Percentiles rank a stretch among this genome's conserved stretches.
Evolutionary conservation across 2,113 vertebrate species (phyloP).

Genomic region (Ageneiosus marmoratus): DNA sequence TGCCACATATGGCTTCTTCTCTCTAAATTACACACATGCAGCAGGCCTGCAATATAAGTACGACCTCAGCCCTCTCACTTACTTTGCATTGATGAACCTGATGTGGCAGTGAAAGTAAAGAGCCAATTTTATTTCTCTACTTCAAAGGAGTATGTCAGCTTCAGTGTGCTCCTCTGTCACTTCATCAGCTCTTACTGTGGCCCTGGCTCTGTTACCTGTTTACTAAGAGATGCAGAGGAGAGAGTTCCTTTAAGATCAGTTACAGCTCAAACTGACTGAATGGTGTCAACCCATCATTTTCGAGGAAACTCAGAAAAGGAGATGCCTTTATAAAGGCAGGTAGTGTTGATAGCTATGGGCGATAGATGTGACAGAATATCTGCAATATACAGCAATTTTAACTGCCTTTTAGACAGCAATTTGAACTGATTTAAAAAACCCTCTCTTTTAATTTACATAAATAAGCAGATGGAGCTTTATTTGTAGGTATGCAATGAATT

Average conservation of each 20-base stretch:
- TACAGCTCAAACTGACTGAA: constrained; percentile 59
- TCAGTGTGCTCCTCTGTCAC: constrained; percentile 58
- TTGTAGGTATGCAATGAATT: constrained; percentile 32
- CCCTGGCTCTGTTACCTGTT: constrained; percentile 58
- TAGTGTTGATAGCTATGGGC: constrained; percentile 27
- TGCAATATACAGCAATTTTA: constrained; percentile 14
- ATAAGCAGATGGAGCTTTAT: neutral
- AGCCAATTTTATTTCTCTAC: constrained; percentile 68
- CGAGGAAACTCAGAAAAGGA: constrained; percentile 40
- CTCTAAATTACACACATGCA: neutral
- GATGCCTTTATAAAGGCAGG: constrained; percentile 32
- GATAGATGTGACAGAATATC: constrained; percentile 21
- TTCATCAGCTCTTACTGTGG: constrained; percentile 53
- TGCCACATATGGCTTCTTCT: neutral
- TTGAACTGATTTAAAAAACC: neutral
- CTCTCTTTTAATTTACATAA: constrained; percentile 6
- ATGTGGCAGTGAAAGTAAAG: constrained; percentile 65
- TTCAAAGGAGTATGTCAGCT: constrained; percentile 73
- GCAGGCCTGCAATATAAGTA: constrained; percentile 16
- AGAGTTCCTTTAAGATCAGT: constrained; percentile 70
- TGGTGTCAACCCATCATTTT: constrained; percentile 52
- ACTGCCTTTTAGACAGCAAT: neutral
- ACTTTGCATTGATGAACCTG: constrained; percentile 60
- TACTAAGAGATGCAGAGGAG: constrained; percentile 55
- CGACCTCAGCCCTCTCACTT: constrained; percentile 29